A percentile compares a stretch with the other conserved stretches of the same genome.
Conservation (phyloP, 2,888 invertebrate species). For the Heliconius aoede region DNA sequence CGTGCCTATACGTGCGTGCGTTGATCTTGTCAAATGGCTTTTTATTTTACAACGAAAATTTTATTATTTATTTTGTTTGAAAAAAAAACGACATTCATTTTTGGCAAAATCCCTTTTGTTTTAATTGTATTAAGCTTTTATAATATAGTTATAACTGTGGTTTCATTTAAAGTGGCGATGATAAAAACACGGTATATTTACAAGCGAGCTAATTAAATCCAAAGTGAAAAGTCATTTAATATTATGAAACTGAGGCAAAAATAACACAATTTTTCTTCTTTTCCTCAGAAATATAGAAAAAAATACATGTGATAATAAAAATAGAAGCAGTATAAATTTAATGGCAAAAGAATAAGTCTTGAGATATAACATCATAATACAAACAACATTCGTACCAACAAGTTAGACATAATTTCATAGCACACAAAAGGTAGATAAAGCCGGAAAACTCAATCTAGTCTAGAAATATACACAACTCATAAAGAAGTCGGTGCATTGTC, state of each 20-base stretch:
- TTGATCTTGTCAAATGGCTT: too few species aligned
- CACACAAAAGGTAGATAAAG: constrained; percentile 4
- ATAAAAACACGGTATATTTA: too few species aligned
- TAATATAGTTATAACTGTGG: too few species aligned
- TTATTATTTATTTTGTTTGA: too few species aligned
- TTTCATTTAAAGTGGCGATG: too few species aligned
- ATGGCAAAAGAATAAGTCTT: not conserved
- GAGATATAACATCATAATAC: not conserved
- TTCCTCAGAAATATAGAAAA: not conserved
- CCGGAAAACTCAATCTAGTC: constrained; percentile 26
- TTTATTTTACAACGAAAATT: too few species aligned
- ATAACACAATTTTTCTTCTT: not conserved
- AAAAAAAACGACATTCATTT: too few species aligned
- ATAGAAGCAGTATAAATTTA: not conserved
- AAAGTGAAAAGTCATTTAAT: too few species aligned
- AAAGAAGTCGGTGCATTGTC: constrained; percentile 36
- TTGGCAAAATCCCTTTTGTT: too few species aligned
- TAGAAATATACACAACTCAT: constrained; percentile 36
- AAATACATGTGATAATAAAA: not conserved
- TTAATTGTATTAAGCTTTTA: too few species aligned
- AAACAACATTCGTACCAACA: not conserved
- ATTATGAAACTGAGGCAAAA: not conserved
- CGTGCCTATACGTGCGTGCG: too few species aligned
- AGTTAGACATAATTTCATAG: constrained; percentile 9
- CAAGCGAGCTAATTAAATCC: too few species aligned